Percentiles rank a stretch among this genome's conserved stretches.
Conservation (phyloP, 35 echinoderm and acorn worm species). For the Ophioderma brevispina region DNA sequence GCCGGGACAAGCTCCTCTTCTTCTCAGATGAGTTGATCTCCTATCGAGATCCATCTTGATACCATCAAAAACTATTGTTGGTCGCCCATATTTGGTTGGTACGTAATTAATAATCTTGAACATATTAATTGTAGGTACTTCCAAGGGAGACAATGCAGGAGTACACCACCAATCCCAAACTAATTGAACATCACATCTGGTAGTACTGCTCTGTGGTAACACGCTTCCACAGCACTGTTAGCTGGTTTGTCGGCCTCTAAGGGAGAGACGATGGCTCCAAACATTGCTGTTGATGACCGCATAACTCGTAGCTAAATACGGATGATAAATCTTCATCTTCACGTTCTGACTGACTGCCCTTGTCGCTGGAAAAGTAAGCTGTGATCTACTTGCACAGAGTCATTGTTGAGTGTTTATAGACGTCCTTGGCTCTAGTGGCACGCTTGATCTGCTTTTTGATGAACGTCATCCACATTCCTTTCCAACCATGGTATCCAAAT, state of each 20-base stretch:
- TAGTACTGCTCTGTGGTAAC: not conserved
- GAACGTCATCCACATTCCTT: slow-evolving; percentile 18
- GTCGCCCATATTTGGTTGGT: slow-evolving; percentile 15
- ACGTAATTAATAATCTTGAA: not conserved
- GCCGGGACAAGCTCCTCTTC: not conserved
- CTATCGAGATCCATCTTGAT: slow-evolving; percentile 36
- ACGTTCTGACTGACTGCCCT: not conserved
- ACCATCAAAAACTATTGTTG: slow-evolving; percentile 67
- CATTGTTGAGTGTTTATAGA: slow-evolving; percentile 49
- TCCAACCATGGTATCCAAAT: slow-evolving; percentile 37
- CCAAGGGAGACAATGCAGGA: slow-evolving; percentile 67
- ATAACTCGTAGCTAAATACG: slow-evolving; percentile 74
- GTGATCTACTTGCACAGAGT: slow-evolving; percentile 53
- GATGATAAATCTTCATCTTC: slow-evolving; percentile 3
- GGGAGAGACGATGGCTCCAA: slow-evolving; percentile 38
- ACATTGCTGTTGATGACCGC: slow-evolving; percentile 83
- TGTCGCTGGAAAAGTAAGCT: slow-evolving; percentile 72
- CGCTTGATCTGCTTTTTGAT: slow-evolving; percentile 53
- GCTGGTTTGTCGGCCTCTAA: slow-evolving; percentile 47
- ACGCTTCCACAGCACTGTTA: slow-evolving; percentile 43
- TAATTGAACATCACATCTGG: slow-evolving; percentile 49
- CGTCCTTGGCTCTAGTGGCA: slow-evolving; percentile 39
- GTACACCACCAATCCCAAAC: slow-evolving; percentile 81
- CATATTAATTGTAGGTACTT: slow-evolving; percentile 33
- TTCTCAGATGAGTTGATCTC: slow-evolving; percentile 28